Evolutionary conservation across 2,888 invertebrate species (phyloP), one percentile per base, ranked within the genome.

Genomic region (Drosophila nigritarsus): DNA sequence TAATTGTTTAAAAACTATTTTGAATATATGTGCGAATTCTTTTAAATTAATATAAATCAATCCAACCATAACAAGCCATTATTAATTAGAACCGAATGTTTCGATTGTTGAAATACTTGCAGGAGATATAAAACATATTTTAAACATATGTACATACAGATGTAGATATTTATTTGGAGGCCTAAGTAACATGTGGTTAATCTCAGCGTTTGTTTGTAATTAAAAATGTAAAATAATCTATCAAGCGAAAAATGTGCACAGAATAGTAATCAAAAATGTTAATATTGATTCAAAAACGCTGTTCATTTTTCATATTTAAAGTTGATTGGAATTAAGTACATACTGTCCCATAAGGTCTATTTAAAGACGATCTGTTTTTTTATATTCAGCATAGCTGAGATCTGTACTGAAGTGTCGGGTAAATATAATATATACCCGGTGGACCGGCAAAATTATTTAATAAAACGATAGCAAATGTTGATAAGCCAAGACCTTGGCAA

Each of bases 181-280:
- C 27, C 49, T 45, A 49, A 32, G 38, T 42, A 38, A 34, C 73
- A 82, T 73, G 54, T 82, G 74, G 51, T 67, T 62, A 51, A 71
- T 77, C 76, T 82, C 79, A 73, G 42, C 29, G 18, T 8, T 42
- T 38, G 61, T 48, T 61, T 60, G 54, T 67, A 71, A 71, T 75
- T 59, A 50, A 59, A 67, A 40, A 60, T 55, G 18, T 56, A 49
- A 63, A 70, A 36, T 63, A 79, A 79, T 72, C 72, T 49, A 82
- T 67, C 55, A 66, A 60, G 18, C 40, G 34, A 51, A 49, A 29
- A 36, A 34, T 48, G 29, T 11, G 34, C 34, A 24, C 53, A 11
- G 11, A 51, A 56, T 63, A 53, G 61, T 74, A 3, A 49, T 51
- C 18, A 27, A 24, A 27, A 2, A 27, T 24, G 34, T 42, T 30